Evolutionary conservation across 2,113 vertebrate species (phyloP).

Genomic region (Phylloscopus trochilus): DNA sequence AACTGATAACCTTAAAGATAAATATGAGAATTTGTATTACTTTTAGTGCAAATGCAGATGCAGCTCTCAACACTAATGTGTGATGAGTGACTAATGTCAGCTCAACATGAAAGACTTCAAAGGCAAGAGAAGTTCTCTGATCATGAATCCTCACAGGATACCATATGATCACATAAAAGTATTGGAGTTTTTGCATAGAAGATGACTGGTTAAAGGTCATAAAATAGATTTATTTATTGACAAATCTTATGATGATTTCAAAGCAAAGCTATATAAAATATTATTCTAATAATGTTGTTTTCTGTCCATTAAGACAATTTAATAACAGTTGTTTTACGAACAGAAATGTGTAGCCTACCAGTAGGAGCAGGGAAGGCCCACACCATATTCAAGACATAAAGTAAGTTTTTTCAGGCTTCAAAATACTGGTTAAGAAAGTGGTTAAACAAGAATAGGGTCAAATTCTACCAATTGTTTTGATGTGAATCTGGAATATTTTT

Average conservation of each 20-base stretch:
- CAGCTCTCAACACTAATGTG: neutral
- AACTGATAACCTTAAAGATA: neutral
- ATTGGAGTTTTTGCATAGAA: neutral
- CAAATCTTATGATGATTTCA: neutral
- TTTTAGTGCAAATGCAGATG: neutral
- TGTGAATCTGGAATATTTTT: neutral
- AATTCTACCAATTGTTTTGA: neutral
- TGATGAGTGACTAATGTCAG: neutral
- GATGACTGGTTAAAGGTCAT: neutral
- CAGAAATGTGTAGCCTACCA: neutral
- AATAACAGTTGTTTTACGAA: neutral
- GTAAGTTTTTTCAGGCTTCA: neutral
- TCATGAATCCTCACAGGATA: neutral
- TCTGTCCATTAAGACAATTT: neutral
- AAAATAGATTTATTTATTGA: neutral
- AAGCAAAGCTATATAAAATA: neutral
- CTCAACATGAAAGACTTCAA: conserved; percentile 4
- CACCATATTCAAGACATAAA: neutral
- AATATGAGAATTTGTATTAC: neutral
- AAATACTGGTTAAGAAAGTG: neutral
- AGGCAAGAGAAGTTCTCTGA: neutral
- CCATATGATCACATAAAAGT: neutral
- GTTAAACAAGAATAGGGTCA: neutral
- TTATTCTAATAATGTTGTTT: neutral
- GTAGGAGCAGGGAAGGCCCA: neutral